Percentiles rank a stretch among this genome's conserved stretches.
Conservation (phyloP, 2,797 vertebrate species). For the Heteromormyrus szaboi region DNA sequence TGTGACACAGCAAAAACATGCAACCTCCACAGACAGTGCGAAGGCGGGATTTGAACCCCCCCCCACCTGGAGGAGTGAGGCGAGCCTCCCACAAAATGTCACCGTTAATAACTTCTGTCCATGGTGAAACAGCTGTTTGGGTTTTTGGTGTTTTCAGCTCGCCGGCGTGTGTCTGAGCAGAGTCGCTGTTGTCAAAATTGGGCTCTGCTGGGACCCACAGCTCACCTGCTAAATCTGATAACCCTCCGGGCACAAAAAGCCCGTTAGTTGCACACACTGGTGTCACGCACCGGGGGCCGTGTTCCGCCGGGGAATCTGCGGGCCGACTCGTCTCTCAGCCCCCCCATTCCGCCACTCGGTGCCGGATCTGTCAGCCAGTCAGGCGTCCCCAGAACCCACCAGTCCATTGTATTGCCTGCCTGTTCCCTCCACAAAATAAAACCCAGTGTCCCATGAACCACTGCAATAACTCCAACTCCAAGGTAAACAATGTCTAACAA, state of each 20-base stretch:
- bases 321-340: background rate
- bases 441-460: conserved; percentile 27
- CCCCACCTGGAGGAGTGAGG: background rate
- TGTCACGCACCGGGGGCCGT: background rate
- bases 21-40: background rate
- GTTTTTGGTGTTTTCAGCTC: background rate
- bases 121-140: background rate
- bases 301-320: background rate
- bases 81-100: background rate
- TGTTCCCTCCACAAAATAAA: conserved; percentile 24
- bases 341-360: background rate
- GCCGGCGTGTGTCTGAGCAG: background rate
- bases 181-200: background rate
- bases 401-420: conserved; percentile 21
- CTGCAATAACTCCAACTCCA: background rate
- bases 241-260: background rate
- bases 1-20: background rate
- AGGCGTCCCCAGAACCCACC: conserved; percentile 18
- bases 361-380: conserved; percentile 23
- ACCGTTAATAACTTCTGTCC: background rate
- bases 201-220: background rate
- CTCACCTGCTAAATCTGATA: background rate
- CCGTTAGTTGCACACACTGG: background rate
- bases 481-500: background rate
- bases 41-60: background rate